Conservation (phyloP, 2,888 invertebrate species). For the Macrosiphum euphorbiae region DNA sequence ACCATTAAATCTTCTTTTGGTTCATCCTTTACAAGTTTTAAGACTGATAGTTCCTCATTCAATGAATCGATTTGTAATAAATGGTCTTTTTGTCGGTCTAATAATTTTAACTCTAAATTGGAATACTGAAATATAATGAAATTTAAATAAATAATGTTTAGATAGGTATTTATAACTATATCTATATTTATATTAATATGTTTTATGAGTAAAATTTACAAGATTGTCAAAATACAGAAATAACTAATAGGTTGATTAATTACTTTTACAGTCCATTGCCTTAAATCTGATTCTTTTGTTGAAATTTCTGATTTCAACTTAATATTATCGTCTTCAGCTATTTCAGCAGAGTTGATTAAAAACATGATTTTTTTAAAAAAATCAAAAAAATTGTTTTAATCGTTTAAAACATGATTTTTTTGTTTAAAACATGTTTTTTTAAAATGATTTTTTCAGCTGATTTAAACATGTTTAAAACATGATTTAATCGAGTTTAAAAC, state of each 20-base stretch:
- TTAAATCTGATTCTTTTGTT: constrained; percentile 52
- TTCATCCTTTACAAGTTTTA: constrained; percentile 9
- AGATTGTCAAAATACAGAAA: neutral
- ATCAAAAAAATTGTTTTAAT: too few relatives aligned
- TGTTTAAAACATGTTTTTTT: too few relatives aligned
- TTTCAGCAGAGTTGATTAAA: too few relatives aligned
- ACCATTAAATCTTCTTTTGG: constrained; percentile 37
- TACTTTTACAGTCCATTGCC: constrained; percentile 57
- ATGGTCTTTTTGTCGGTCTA: constrained; percentile 41
- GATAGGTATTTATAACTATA: neutral
- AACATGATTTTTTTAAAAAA: too few relatives aligned
- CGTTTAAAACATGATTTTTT: too few relatives aligned
- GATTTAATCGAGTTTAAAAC: too few relatives aligned
- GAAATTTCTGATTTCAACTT: constrained; percentile 38
- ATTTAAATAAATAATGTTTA: neutral
- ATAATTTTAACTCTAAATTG: constrained; percentile 57
- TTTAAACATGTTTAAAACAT: too few relatives aligned
- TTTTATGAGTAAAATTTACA: neutral
- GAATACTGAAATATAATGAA: constrained; percentile 42
- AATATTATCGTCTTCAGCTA: constrained; percentile 51
- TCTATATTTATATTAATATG: too few relatives aligned
- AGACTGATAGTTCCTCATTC: constrained; percentile 23
- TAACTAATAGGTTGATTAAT: neutral
- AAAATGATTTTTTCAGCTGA: too few relatives aligned
- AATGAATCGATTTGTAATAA: too few relatives aligned